phyloP scores from a whole-genome alignment of 2,797 vertebrate species.

The Ispidina lecontei region DNA sequence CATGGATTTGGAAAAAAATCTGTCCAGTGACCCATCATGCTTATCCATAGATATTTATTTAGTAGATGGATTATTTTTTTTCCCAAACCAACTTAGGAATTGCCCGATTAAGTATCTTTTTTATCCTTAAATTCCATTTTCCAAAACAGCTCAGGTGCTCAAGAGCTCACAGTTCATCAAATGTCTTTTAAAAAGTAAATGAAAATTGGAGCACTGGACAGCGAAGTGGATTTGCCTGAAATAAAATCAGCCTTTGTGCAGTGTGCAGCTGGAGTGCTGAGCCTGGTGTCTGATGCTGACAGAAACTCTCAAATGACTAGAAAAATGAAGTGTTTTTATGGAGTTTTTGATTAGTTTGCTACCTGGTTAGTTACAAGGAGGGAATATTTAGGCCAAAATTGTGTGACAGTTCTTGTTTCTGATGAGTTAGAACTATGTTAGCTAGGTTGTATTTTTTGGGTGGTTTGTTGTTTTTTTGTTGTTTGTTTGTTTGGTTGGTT shows the following conservation, averaged over 20 bases:
- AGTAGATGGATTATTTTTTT: neutral
- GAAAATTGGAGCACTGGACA: neutral
- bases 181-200: neutral
- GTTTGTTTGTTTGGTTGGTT: no score
- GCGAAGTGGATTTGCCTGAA: slow-evolving; percentile 18
- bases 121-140: neutral
- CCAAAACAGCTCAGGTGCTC: neutral
- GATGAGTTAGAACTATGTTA: neutral
- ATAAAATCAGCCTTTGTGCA: neutral
- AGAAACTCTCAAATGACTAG: slow-evolving; percentile 43
- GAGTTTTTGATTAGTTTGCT: neutral
- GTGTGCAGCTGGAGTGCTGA: slow-evolving; percentile 20
- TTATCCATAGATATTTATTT: neutral
- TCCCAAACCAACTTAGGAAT: neutral
- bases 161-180: neutral
- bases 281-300: slow-evolving; percentile 27
- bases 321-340: neutral
- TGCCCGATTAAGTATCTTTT: neutral
- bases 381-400: neutral
- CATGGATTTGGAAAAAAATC: neutral
- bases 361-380: neutral
- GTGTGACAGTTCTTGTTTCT: neutral
- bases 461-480: no score
- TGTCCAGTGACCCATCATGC: neutral
- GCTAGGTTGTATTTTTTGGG: neutral